These are phyloP conservation scores for Athalia cordata DNA, from an alignment of 2,888 invertebrate genomes.

Conservation along the genomic window DNA sequence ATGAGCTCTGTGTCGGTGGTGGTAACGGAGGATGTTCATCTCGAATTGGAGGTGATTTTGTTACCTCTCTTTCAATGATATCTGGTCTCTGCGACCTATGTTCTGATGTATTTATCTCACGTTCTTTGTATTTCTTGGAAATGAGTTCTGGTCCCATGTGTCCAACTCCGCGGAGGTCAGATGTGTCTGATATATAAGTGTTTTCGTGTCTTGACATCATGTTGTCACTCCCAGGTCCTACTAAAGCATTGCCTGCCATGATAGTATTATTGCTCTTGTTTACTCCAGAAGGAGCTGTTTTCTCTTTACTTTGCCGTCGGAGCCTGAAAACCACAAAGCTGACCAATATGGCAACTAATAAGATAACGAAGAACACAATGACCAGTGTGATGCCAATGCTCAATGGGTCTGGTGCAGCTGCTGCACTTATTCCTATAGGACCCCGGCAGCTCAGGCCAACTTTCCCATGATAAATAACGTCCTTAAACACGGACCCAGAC, in stretches of 20 bases:
- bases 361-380: slow-evolving; percentile 93
- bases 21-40: slow-evolving; percentile 89
- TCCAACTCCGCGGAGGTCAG: slow-evolving; percentile 83
- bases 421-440: slow-evolving; percentile 83
- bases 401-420: slow-evolving; percentile 88
- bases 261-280: slow-evolving; percentile 87
- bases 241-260: slow-evolving; percentile 81
- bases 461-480: slow-evolving; percentile 83
- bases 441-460: slow-evolving; percentile 85
- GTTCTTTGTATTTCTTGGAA: slow-evolving; percentile 91
- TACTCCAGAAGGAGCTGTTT: slow-evolving; percentile 83
- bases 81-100: slow-evolving; percentile 92
- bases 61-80: slow-evolving; percentile 93
- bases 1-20: slow-evolving; percentile 82
- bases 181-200: slow-evolving; percentile 78
- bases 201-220: slow-evolving; percentile 82
- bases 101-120: slow-evolving; percentile 84
- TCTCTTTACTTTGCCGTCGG: slow-evolving; percentile 91
- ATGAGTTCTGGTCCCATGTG: slow-evolving; percentile 90
- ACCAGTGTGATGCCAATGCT: slow-evolving; percentile 95
- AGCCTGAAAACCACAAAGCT: slow-evolving; percentile 95
- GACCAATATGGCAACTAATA: slow-evolving; percentile 90
- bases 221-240: slow-evolving; percentile 81
- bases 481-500: slow-evolving; percentile 87
- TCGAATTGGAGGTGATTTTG: slow-evolving; percentile 86